Conservation (phyloP, 1,140 invertebrate species). For the Glossosoma conforme region DNA sequence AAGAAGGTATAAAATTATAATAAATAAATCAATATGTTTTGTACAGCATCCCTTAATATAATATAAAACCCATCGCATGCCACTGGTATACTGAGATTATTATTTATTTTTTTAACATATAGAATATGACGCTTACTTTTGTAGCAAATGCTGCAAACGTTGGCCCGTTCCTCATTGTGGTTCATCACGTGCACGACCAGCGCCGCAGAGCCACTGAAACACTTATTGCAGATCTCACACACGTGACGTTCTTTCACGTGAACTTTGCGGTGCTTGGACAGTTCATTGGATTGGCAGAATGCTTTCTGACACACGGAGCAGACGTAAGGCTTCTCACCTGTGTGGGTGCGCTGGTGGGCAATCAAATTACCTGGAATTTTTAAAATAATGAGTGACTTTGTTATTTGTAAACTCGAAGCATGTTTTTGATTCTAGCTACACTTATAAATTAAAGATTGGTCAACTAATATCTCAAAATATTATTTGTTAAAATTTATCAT, state of each 20-base stretch:
- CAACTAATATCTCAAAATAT: too few species aligned
- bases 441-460: too few species aligned
- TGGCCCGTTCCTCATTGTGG: constrained; percentile 26
- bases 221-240: constrained; percentile 27
- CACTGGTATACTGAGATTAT: neutral
- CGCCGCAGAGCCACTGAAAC: constrained; percentile 23
- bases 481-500: too few species aligned
- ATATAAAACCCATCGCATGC: too few species aligned
- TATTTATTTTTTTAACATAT: neutral
- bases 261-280: constrained; percentile 27
- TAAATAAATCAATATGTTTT: too few species aligned
- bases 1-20: too few species aligned
- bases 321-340: constrained; percentile 55
- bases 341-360: constrained; percentile 51
- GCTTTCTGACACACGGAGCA: constrained; percentile 52
- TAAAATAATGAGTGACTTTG: too few species aligned
- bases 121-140: constrained; percentile 19
- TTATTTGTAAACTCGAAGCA: too few species aligned
- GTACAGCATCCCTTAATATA: too few species aligned
- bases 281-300: constrained; percentile 53
- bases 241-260: constrained; percentile 24
- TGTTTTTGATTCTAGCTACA: too few species aligned
- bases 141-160: constrained; percentile 24
- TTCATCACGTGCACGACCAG: constrained; percentile 29
- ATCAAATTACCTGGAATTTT: constrained; percentile 46